Evolutionary conservation across 2,888 invertebrate species (phyloP).

Genomic region (Pachycephus smyrnensis): DNA sequence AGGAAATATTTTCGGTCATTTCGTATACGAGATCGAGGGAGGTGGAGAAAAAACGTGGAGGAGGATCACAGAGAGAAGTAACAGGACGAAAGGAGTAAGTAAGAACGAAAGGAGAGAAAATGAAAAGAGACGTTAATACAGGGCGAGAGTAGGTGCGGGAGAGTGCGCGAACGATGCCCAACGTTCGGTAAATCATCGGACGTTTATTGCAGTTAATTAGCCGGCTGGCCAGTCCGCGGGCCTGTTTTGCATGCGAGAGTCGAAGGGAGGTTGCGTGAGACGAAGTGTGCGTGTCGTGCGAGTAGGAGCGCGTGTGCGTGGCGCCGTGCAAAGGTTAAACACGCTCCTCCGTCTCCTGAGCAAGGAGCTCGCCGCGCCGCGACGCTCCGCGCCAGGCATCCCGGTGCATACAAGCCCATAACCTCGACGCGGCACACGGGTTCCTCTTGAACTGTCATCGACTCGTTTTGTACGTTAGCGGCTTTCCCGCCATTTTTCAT

Average conservation of each 20-base stretch:
- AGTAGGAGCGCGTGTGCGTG: constrained; percentile 18
- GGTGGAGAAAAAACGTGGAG: constrained; percentile 16
- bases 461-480: background rate
- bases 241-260: constrained; percentile 49
- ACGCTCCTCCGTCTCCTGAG: constrained; percentile 28
- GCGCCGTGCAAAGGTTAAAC: constrained; percentile 48
- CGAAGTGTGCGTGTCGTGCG: constrained; percentile 9
- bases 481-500: background rate
- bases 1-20: background rate
- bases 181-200: constrained; percentile 58
- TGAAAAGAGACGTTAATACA: background rate
- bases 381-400: background rate
- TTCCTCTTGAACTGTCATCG: constrained; percentile 1
- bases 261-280: constrained; percentile 12
- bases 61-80: constrained; percentile 4
- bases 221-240: constrained; percentile 43
- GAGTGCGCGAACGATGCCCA: constrained; percentile 22
- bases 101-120: background rate
- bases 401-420: background rate
- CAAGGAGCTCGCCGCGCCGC: background rate
- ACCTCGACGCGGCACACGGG: background rate
- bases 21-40: background rate
- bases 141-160: background rate
- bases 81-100: constrained; percentile 1
- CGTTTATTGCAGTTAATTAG: constrained; percentile 61